Conservation (phyloP, 2,797 vertebrate genomes). For the Euphonia xanthogaster region DNA sequence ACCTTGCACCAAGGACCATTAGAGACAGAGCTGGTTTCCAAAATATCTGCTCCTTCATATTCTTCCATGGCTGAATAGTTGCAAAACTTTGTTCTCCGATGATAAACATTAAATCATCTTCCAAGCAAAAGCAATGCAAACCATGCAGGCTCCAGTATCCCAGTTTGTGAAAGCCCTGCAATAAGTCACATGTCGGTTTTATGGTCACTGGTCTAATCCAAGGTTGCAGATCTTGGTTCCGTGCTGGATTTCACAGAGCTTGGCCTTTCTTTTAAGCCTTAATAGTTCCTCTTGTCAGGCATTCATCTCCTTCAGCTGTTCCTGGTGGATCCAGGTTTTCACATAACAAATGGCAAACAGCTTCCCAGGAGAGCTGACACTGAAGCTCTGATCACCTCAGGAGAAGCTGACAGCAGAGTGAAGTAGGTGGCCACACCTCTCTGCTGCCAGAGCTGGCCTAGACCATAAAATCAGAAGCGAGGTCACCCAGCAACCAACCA, state of each 20-base stretch:
- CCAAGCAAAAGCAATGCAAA: background rate
- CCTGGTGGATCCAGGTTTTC: background rate
- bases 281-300: background rate
- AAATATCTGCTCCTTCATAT: conserved; percentile 42
- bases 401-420: conserved; percentile 27
- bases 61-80: conserved; percentile 58
- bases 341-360: background rate
- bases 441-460: conserved; percentile 55
- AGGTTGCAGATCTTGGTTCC: background rate
- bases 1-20: conserved; percentile 71
- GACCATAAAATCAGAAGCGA: conserved; percentile 69
- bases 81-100: conserved; percentile 31
- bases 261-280: background rate
- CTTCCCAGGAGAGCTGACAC: background rate
- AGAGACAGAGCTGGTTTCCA: conserved; percentile 21
- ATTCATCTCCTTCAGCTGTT: background rate
- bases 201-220: conserved; percentile 19
- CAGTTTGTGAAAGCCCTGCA: background rate
- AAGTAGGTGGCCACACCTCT: conserved; percentile 50
- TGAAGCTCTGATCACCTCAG: background rate
- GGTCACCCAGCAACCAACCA: conserved; percentile 70
- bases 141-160: background rate
- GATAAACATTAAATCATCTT: conserved; percentile 37
- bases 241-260: background rate
- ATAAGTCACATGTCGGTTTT: background rate